phyloP scores from a whole-genome alignment of 2,797 vertebrate genomes.

The Catostomus latipinnis region DNA sequence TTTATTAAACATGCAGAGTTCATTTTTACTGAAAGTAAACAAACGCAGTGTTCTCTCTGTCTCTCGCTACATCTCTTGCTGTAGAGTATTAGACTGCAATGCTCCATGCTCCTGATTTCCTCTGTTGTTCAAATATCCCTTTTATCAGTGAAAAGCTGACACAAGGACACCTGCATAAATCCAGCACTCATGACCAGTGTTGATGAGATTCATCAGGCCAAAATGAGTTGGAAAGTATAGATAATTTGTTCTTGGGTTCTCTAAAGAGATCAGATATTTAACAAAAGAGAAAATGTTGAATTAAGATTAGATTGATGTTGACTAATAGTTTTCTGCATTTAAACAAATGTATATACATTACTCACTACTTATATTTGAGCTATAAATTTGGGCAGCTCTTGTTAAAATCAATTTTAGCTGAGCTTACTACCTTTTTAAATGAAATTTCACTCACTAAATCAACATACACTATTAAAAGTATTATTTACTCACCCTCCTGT shows the following conservation, averaged over 20 bases:
- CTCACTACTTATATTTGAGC: neutral
- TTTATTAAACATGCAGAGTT: conserved; percentile 97
- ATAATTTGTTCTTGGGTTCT: neutral
- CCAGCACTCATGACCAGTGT: neutral
- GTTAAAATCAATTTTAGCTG: too few relatives aligned
- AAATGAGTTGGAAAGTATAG: conserved; percentile 6
- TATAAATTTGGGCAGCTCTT: neutral
- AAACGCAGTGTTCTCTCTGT: conserved; percentile 95
- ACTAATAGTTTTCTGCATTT: neutral
- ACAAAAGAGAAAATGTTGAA: conserved; percentile 9
- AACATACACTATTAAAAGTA: neutral
- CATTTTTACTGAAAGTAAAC: conserved; percentile 88
- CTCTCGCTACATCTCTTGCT: conserved; percentile 88
- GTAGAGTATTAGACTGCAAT: conserved; percentile 84
- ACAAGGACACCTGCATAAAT: conserved; percentile 24
- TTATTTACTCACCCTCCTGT: too few relatives aligned
- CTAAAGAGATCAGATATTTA: conserved; percentile 11
- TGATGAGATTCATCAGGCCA: conserved; percentile 26
- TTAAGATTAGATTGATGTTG: neutral
- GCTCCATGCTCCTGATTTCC: conserved; percentile 79
- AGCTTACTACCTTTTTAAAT: neutral
- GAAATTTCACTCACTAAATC: neutral
- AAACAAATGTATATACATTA: neutral
- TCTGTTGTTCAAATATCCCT: conserved; percentile 96
- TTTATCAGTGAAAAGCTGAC: conserved; percentile 35